phyloP scores from a whole-genome alignment of 2,797 vertebrate genomes.

The Hippopotamyrus pictus region DNA sequence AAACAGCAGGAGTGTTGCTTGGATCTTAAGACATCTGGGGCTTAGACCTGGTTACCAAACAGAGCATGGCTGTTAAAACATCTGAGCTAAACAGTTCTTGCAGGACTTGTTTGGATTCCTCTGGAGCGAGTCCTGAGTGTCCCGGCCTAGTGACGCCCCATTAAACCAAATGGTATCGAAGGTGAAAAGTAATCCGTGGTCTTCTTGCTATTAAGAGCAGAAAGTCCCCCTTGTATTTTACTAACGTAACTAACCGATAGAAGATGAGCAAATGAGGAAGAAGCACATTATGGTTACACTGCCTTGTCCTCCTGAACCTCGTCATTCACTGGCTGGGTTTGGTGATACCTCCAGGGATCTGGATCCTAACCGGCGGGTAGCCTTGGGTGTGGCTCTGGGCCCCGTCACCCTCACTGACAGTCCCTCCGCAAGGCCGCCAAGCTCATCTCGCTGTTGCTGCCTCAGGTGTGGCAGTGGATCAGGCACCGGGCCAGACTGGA shows the following conservation, averaged over 20 bases:
- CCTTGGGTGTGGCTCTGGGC: background rate
- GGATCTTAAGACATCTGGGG: background rate
- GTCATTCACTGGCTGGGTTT: background rate
- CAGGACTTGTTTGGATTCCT: background rate
- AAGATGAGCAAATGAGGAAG: background rate
- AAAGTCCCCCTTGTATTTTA: background rate
- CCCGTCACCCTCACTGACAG: background rate
- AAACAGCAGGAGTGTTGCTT: background rate
- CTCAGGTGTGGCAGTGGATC: conserved; percentile 70
- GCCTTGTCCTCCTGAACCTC: background rate
- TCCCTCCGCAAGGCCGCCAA: background rate
- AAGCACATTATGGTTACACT: background rate
- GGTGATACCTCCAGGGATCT: background rate
- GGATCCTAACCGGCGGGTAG: background rate
- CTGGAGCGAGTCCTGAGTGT: background rate
- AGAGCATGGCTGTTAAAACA: background rate
- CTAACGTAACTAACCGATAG: background rate
- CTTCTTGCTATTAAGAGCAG: background rate
- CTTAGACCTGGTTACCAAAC: background rate
- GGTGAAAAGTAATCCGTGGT: background rate
- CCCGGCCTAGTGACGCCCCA: background rate
- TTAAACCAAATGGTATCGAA: background rate
- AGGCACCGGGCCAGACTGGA: conserved; percentile 58
- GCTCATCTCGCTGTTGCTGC: background rate
- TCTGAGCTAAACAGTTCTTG: background rate